A percentile compares a stretch with the other conserved stretches of the same genome.
Conservation (phyloP, 2,797 vertebrate genomes). For the Gambelia wislizenii region DNA sequence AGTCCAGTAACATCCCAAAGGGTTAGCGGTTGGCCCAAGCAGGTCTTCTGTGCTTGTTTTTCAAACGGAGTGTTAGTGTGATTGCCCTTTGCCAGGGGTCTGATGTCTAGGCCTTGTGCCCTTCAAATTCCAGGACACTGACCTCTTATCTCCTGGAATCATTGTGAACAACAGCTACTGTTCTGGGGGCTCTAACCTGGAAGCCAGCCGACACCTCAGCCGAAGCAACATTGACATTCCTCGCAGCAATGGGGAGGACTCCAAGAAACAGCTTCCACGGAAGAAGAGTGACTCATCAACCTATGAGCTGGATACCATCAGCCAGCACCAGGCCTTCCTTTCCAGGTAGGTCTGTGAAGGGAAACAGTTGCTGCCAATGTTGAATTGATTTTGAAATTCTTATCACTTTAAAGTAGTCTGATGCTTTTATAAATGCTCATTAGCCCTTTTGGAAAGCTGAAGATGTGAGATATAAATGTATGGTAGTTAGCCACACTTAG, state of each 20-base stretch:
- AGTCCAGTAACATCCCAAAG: neutral
- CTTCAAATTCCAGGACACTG: conserved; percentile 85
- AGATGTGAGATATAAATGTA: neutral
- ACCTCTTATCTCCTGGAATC: conserved; percentile 92
- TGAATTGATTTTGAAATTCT: no score
- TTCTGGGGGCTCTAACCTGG: conserved; percentile 82
- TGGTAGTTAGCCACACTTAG: neutral
- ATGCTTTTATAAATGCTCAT: neutral
- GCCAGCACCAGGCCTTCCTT: conserved; percentile 97
- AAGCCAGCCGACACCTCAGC: conserved; percentile 93
- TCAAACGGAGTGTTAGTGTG: neutral
- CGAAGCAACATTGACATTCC: conserved; percentile 98
- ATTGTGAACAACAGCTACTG: conserved; percentile 86
- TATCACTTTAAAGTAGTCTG: neutral
- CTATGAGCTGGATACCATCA: conserved; percentile 95
- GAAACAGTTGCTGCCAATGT: no score
- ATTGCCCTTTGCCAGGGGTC: conserved; percentile 13
- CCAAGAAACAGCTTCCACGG: conserved; percentile 89
- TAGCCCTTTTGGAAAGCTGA: neutral
- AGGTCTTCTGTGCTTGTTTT: neutral
- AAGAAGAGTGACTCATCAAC: conserved; percentile 98
- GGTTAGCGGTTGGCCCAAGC: neutral
- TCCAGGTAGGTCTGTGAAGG: conserved; percentile 85
- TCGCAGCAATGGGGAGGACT: conserved; percentile 86
- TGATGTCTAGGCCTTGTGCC: conserved; percentile 19